Base-by-base conservation (phyloP, 1,140 invertebrate genomes). In the Drosophila bocqueti region DNA sequence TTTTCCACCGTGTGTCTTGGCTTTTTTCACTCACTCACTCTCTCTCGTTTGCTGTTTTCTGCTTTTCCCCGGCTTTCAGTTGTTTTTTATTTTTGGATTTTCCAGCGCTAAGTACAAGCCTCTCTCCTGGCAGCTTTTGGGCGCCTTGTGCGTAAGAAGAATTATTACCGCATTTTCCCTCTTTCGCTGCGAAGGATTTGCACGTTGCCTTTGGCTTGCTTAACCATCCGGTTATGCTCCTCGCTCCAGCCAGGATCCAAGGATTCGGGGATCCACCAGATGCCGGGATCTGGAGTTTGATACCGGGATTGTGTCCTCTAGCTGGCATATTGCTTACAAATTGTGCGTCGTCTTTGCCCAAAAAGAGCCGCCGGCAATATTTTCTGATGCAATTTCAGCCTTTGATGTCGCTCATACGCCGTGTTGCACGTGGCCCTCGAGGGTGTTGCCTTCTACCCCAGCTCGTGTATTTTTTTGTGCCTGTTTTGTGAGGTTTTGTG, bases 81-180 rank as follows among this genome's bases (percentile, higher is more conserved):
- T 68, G 31, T 55, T 43, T 59, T 62, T 68, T 57, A 45, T 45
- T 59, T 46, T 3, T 21, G 58, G 45, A 45, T 40, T 66, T 64
- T 54, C 47, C 45, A 49, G 36, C 31, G 24, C 29, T 49, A 63
- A 69, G 64, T 64, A 36, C 55, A 72, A 45, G 76, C 75, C 76
- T 47, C 52, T 54, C 59, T 64, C 57, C 43, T 60, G 76, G 40
- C 66, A 43, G 75, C 75, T 79, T 78, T 78, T 24, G 74, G 65
- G 52, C 60, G 76, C 52, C 47, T 71, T 57, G 55, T 80, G 76
- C 80, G 84, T 80, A 87, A 71, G 72, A 79, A 76, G 76, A 87
- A 87, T 89, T 87, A 87, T 87, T 83, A 71, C 65, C 76, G 47
- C 81, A 89, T 83, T 86, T 73, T 64, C 60, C 24, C 40, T 60